Evolutionary conservation across 53 echinoderm and acorn worm genomes (phyloP).

Genomic region (Astropecten irregularis): DNA sequence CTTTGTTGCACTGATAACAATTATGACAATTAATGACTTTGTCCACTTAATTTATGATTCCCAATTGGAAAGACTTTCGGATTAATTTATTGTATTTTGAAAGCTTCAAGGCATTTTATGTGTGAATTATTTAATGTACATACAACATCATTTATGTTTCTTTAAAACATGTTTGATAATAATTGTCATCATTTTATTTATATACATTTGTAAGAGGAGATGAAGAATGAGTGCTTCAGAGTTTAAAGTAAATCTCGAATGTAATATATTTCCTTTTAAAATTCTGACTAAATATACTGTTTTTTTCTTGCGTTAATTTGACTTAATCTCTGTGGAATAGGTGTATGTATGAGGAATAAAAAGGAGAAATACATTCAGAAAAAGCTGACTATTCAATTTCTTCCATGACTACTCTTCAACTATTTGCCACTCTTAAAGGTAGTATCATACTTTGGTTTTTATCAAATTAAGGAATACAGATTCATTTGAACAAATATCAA

Average conservation of each 20-base stretch:
- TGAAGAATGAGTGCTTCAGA: background rate
- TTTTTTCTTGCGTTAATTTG: too few relatives aligned
- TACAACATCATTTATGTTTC: background rate
- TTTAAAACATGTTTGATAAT: background rate
- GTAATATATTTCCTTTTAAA: background rate
- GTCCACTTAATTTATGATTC: constrained; percentile 36
- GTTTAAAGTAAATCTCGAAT: background rate
- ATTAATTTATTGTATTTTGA: constrained; percentile 34
- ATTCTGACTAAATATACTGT: background rate
- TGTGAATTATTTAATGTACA: constrained; percentile 49
- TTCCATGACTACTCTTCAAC: too few relatives aligned
- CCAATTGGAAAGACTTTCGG: background rate
- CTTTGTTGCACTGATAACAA: background rate
- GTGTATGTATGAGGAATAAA: too few relatives aligned
- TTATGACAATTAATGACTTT: background rate
- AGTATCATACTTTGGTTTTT: too few relatives aligned
- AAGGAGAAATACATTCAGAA: too few relatives aligned
- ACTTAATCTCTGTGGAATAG: too few relatives aligned
- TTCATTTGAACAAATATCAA: too few relatives aligned
- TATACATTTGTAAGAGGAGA: constrained; percentile 8
- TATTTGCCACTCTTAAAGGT: too few relatives aligned
- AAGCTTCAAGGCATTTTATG: background rate
- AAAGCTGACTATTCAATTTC: too few relatives aligned
- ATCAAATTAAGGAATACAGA: too few relatives aligned
- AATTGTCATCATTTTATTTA: constrained; percentile 19